Evolutionary conservation across 2,797 vertebrate genomes (phyloP).

Genomic region (Tauraco hartlaubi): DNA sequence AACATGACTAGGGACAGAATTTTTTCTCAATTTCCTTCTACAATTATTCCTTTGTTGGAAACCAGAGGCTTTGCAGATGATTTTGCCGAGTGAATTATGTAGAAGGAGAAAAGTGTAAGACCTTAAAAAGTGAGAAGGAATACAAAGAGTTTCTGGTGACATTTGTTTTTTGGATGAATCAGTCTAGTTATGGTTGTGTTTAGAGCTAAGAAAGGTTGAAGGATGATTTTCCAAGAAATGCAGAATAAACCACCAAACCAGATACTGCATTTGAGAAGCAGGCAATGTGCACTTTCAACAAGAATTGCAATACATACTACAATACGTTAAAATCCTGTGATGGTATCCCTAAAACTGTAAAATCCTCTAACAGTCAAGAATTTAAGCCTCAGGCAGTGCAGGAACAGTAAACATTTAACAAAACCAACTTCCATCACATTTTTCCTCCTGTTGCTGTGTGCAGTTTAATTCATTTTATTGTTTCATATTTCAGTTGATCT

Average conservation of each 20-base stretch:
- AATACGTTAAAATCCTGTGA: neutral
- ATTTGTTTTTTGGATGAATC: neutral
- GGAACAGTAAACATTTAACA: constrained; percentile 5
- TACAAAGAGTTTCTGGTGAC: neutral
- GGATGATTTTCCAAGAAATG: neutral
- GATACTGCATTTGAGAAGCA: neutral
- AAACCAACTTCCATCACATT: neutral
- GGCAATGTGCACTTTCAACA: neutral
- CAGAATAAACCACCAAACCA: neutral
- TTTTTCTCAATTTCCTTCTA: neutral
- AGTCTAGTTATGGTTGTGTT: neutral
- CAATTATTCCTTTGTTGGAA: constrained; percentile 25
- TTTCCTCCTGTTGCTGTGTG: neutral
- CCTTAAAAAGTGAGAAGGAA: neutral
- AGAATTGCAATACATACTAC: neutral
- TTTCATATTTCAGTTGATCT: constrained; percentile 24
- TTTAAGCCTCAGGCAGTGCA: constrained; percentile 3
- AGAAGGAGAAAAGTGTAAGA: neutral
- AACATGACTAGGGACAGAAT: neutral
- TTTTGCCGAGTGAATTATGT: neutral
- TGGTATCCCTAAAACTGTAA: neutral
- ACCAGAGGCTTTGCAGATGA: neutral
- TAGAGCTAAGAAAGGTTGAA: neutral
- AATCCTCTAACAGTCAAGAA: constrained; percentile 23
- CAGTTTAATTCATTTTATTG: neutral